phyloP scores from a whole-genome alignment of 2,113 vertebrate species.

The Ictidomys tridecemlineatus region DNA sequence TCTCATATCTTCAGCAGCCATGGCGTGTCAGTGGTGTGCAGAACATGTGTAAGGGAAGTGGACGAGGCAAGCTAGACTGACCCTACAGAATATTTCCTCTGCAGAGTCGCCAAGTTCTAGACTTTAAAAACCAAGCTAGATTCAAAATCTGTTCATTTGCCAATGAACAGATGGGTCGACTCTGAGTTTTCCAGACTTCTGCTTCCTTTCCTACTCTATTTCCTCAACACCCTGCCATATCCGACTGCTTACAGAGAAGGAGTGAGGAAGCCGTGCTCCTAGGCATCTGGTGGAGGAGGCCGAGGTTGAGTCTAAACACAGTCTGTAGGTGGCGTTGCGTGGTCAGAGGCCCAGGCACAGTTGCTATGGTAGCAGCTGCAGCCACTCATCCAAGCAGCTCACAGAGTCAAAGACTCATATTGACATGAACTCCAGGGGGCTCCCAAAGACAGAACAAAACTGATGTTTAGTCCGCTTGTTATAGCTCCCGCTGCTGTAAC shows the following conservation, averaged over 20 bases:
- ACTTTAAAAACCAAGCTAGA: neutral
- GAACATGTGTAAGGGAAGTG: neutral
- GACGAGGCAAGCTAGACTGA: too few relatives aligned
- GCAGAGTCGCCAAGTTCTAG: accelerated
- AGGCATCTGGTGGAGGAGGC: neutral
- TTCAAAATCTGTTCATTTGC: neutral
- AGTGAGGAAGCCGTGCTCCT: neutral
- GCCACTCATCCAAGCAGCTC: neutral
- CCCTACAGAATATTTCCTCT: neutral
- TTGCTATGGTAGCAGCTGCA: neutral
- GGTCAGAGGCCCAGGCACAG: neutral
- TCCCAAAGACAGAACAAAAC: neutral
- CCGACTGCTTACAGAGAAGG: neutral
- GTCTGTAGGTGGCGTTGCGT: neutral
- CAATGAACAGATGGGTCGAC: neutral
- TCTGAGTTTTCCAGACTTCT: neutral
- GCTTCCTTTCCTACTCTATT: neutral
- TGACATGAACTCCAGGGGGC: neutral
- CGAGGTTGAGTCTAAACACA: neutral
- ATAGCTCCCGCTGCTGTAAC: neutral
- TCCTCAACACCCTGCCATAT: neutral
- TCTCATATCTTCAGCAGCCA: neutral
- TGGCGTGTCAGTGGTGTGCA: too few relatives aligned
- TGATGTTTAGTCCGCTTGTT: neutral
- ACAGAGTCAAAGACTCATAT: neutral